phyloP scores from a whole-genome alignment of 2,113 vertebrate species.

The Amia ocellicauda region DNA sequence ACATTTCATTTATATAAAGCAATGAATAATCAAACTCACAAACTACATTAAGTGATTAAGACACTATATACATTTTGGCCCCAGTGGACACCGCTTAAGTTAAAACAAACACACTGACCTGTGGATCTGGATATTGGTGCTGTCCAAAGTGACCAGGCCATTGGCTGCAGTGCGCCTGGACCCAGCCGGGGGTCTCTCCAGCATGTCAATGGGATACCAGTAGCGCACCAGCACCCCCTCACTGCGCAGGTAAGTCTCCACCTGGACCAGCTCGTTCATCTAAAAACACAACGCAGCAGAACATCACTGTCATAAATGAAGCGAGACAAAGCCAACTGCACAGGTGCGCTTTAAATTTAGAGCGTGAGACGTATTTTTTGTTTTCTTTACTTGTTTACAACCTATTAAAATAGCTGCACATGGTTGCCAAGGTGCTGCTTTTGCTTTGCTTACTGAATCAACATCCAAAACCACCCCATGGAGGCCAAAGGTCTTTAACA shows the following conservation, averaged over 20 bases:
- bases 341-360: too few species aligned
- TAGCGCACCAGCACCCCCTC: conserved; percentile 94
- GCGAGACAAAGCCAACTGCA: too few species aligned
- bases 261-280: conserved; percentile 94
- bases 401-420: too few species aligned
- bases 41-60: too few species aligned
- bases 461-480: conserved; percentile 94
- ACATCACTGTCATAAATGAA: rapidly evolving
- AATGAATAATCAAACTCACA: too few species aligned
- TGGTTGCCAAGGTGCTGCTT: too few species aligned
- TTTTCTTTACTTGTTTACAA: too few species aligned
- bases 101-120: too few species aligned
- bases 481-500: conserved; percentile 94
- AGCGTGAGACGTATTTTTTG: too few species aligned
- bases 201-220: conserved; percentile 97
- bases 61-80: too few species aligned
- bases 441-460: conserved; percentile 80
- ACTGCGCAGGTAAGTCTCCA: conserved; percentile 91
- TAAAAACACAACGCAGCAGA: conserved; percentile 44
- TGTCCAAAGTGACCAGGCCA: conserved; percentile 88
- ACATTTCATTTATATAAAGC: too few species aligned
- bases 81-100: too few species aligned
- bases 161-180: conserved; percentile 92
- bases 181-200: conserved; percentile 89
- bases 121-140: conserved; percentile 96